These are phyloP conservation scores for Pseudomyrmex sp. DNA, from an alignment of 1,140 invertebrate genomes.

Conservation along the genomic window DNA sequence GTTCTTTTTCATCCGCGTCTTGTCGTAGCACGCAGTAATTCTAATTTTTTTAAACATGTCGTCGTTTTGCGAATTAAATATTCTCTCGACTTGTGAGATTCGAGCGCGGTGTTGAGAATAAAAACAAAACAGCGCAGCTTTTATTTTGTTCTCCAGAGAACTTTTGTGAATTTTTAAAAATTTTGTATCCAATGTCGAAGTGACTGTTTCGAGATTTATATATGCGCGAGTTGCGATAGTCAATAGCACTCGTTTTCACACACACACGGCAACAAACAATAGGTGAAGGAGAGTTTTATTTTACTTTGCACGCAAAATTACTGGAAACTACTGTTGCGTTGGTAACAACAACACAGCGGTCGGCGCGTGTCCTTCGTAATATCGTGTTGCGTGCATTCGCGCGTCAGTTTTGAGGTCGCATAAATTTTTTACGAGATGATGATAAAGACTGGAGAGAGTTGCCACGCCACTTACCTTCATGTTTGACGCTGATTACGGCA, in stretches of 20 bases:
- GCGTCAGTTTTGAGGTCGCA: conserved; percentile 1
- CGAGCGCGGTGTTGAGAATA: neutral
- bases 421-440: conserved; percentile 43
- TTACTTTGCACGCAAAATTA: conserved; percentile 39
- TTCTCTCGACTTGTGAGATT: conserved; percentile 18
- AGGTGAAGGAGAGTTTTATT: neutral
- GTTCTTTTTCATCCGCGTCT: conserved; percentile 38
- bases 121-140: conserved; percentile 7
- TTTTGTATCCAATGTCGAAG: neutral
- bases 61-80: conserved; percentile 38
- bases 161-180: conserved; percentile 1
- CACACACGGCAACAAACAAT: neutral
- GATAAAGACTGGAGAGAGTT: conserved; percentile 30
- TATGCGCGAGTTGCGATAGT: neutral
- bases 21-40: conserved; percentile 29
- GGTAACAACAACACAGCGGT: neutral
- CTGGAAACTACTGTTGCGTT: neutral
- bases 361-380: conserved; percentile 25
- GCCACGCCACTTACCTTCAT: conserved; percentile 7
- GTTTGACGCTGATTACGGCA: conserved; percentile 54
- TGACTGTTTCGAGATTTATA: neutral
- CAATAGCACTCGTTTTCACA: neutral
- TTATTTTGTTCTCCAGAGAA: neutral
- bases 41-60: conserved; percentile 18
- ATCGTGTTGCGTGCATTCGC: conserved; percentile 11